Conservation (phyloP, 2,797 vertebrate genomes). For the Furcifer pardalis region DNA sequence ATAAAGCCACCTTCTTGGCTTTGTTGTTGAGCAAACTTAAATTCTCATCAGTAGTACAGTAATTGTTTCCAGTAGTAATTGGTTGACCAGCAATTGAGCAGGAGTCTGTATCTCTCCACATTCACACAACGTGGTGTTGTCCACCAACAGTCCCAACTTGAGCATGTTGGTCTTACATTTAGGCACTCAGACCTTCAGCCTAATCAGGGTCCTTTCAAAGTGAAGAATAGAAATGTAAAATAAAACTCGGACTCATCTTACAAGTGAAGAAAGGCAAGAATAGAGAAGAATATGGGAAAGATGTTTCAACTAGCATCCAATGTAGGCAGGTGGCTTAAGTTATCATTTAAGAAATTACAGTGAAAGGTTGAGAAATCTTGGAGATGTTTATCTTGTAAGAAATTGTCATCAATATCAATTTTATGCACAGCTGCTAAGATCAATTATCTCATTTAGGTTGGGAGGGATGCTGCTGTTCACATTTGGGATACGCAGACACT, state of each 20-base stretch:
- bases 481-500: constrained; percentile 93
- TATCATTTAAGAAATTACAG: not conserved
- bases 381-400: not conserved
- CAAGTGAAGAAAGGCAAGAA: not conserved
- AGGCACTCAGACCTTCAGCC: no score
- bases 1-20: no score
- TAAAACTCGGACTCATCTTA: not conserved
- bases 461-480: constrained; percentile 92
- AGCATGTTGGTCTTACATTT: no score
- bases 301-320: not conserved
- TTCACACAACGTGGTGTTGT: no score
- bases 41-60: no score
- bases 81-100: no score
- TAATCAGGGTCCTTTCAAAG: no score
- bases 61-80: no score
- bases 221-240: not conserved
- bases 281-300: not conserved
- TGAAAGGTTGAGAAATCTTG: not conserved
- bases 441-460: constrained; percentile 81
- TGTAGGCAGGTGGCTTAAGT: not conserved
- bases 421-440: not conserved
- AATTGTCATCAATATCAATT: not conserved
- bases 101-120: no score
- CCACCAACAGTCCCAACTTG: no score
- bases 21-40: no score